Evolutionary conservation across 2,797 vertebrate genomes (phyloP).

Genomic region (Clarias laeviceps): DNA sequence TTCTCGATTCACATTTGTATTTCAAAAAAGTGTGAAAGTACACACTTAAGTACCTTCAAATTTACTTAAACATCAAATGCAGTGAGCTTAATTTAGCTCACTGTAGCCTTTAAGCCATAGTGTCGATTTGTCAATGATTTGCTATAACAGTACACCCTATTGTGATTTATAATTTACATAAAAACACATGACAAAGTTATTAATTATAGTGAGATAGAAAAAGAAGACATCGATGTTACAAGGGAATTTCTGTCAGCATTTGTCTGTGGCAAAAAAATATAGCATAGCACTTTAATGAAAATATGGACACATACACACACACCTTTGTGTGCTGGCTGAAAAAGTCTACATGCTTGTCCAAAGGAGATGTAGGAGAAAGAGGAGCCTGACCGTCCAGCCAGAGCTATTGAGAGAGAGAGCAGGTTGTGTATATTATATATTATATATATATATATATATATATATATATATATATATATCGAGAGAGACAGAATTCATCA

Average conservation of each 20-base stretch:
- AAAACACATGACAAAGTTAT: background rate
- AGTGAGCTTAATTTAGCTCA: too few species aligned
- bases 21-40: too few species aligned
- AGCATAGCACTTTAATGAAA: background rate
- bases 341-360: constrained; percentile 88
- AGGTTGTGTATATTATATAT: too few species aligned
- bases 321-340: constrained; percentile 85
- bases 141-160: background rate
- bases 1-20: too few species aligned
- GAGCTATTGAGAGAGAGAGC: constrained; percentile 69
- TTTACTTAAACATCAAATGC: too few species aligned
- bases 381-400: constrained; percentile 87
- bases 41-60: too few species aligned
- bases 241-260: too few species aligned
- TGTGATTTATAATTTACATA: background rate
- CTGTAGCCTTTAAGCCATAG: too few species aligned
- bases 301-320: background rate
- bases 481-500: too few species aligned
- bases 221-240: background rate
- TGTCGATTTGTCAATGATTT: background rate
- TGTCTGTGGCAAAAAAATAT: background rate
- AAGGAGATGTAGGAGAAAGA: constrained; percentile 75
- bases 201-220: background rate
- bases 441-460: too few species aligned
- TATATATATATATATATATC: too few species aligned